phyloP scores from a whole-genome alignment of 2,113 vertebrate genomes.

The Ovis canadensis region DNA sequence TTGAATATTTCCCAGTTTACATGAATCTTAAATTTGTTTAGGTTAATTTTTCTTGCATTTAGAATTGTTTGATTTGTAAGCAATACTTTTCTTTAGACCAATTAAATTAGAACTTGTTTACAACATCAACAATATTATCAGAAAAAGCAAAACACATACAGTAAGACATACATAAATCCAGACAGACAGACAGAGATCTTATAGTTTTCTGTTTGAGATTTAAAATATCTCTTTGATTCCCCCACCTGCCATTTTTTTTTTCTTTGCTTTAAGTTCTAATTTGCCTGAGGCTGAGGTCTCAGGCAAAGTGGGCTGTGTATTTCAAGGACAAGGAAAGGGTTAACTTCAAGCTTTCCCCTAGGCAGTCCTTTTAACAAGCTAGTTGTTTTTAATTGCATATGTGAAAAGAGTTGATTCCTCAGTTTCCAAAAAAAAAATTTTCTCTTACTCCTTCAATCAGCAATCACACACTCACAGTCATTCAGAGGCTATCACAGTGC shows the following conservation, averaged over 20 bases:
- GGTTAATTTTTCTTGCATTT: neutral
- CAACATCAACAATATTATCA: neutral
- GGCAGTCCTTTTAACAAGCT: neutral
- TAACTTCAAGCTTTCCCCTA: neutral
- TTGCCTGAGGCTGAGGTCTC: neutral
- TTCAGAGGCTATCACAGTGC: neutral
- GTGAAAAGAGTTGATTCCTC: neutral
- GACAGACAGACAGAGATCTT: neutral
- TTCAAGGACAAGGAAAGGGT: neutral
- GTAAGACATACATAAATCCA: neutral
- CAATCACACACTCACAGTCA: neutral
- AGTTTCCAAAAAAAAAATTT: neutral
- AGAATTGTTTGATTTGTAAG: neutral
- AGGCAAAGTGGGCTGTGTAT: neutral
- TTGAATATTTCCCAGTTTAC: neutral
- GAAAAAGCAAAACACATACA: neutral
- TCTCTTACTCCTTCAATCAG: neutral
- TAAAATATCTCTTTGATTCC: neutral
- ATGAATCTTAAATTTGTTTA: neutral
- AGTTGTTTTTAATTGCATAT: neutral
- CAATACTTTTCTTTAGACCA: neutral
- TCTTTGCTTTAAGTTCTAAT: neutral
- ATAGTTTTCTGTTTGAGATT: neutral
- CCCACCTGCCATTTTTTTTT: rapidly evolving
- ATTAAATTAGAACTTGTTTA: neutral